A percentile compares a stretch with the other conserved stretches of the same genome.
Evolutionary conservation across 2,113 vertebrate species (phyloP).

Genomic region (Hippoglossus stenolepis): DNA sequence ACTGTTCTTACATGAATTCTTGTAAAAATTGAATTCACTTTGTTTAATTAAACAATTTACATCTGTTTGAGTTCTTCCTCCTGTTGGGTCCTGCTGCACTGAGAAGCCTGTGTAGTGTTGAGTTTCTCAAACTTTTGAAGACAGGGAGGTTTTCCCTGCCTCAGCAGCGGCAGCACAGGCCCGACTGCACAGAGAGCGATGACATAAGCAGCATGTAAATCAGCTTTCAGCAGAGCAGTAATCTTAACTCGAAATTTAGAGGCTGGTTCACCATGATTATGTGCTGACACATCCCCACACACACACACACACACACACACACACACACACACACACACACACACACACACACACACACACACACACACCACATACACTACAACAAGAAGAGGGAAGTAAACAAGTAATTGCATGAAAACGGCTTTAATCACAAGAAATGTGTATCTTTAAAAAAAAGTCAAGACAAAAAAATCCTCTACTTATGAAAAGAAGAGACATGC

Average conservation of each 20-base stretch:
- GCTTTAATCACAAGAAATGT: constrained; percentile 22
- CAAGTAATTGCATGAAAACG: constrained; percentile 13
- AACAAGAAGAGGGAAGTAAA: constrained; percentile 38
- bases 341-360: not conserved
- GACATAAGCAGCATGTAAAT: constrained; percentile 71
- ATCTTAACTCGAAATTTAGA: constrained; percentile 49
- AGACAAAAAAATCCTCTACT: not conserved
- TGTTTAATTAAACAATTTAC: not conserved
- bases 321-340: not conserved
- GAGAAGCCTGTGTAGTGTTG: constrained; percentile 25
- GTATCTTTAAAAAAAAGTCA: not conserved
- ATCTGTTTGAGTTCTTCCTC: constrained; percentile 7
- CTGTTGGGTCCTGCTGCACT: not conserved
- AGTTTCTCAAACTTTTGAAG: constrained; percentile 27
- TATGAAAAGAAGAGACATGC: not conserved
- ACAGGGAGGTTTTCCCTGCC: constrained; percentile 40
- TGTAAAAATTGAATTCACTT: not conserved
- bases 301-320: constrained; percentile 18
- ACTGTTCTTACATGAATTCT: too few relatives aligned
- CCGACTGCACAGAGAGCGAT: constrained; percentile 50
- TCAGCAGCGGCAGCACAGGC: constrained; percentile 3
- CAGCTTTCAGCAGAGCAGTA: constrained; percentile 31
- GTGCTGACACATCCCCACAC: constrained; percentile 28
- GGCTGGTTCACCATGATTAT: constrained; percentile 32
- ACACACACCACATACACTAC: constrained; percentile 9